These are phyloP conservation scores for Psophia crepitans DNA, from an alignment of 2,113 vertebrate genomes.

Conservation along the genomic window DNA sequence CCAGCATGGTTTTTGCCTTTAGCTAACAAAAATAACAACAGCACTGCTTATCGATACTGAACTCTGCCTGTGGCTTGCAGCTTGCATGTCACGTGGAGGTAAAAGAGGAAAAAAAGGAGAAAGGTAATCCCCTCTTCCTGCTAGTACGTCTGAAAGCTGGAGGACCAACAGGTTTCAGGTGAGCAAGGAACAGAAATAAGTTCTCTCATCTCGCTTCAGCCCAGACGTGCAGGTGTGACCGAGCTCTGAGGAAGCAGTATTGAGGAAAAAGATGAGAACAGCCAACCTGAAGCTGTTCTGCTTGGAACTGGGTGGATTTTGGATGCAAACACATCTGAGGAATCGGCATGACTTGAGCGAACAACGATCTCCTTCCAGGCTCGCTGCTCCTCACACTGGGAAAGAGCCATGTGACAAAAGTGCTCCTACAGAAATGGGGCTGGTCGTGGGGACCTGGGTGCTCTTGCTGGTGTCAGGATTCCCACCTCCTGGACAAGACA, in stretches of 20 bases:
- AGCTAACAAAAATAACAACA: background rate
- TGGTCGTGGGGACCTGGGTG: background rate
- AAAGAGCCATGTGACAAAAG: background rate
- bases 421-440: background rate
- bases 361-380: accelerated
- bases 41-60: background rate
- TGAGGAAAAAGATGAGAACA: background rate
- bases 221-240: background rate
- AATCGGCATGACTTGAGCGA: background rate
- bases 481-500: background rate
- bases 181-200: background rate
- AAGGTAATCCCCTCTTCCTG: background rate
- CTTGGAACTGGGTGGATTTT: background rate
- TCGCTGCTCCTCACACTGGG: background rate
- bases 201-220: background rate
- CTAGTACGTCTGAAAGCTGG: background rate
- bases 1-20: background rate
- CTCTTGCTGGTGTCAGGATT: background rate
- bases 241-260: background rate
- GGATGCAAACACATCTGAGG: background rate
- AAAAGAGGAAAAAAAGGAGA: background rate
- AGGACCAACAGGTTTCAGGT: background rate
- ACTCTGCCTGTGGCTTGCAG: background rate
- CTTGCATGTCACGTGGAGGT: background rate
- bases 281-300: background rate